Conservation (phyloP, 2,888 invertebrate species). For the Alloplasta piceator region DNA sequence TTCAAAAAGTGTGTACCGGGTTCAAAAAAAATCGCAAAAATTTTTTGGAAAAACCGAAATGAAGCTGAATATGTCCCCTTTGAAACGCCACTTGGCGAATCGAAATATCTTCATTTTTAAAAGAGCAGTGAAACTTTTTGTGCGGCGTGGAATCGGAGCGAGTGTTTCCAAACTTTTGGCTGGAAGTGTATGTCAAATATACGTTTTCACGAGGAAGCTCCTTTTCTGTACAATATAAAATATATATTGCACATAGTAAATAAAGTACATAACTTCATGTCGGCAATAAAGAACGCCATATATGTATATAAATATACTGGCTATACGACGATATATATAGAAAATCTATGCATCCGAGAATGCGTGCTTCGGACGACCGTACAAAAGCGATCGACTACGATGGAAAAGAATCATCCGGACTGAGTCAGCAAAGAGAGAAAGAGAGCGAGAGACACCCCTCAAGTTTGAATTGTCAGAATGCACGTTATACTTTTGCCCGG, state of each 20-base stretch:
- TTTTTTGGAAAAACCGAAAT: no score
- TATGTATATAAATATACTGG: background rate
- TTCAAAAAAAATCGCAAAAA: no score
- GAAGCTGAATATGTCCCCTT: no score
- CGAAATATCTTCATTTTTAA: no score
- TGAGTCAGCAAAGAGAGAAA: conserved; percentile 52
- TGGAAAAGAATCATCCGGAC: conserved; percentile 36
- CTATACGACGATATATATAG: conserved; percentile 21
- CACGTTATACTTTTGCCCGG: conserved; percentile 25
- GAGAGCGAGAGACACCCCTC: conserved; percentile 19
- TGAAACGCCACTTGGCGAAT: no score
- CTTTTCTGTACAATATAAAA: background rate
- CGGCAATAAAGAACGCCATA: conserved; percentile 1
- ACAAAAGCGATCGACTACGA: conserved; percentile 47
- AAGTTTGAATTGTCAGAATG: conserved; percentile 41
- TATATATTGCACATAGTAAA: background rate
- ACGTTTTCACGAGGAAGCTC: no score
- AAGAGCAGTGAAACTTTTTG: no score
- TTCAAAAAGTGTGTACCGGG: no score
- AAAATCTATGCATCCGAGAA: conserved; percentile 25
- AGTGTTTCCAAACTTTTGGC: no score
- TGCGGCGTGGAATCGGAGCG: no score
- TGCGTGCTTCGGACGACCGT: conserved; percentile 46
- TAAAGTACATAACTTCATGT: conserved; percentile 24
- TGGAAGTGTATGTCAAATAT: no score